Conservation (phyloP, 2,797 vertebrate genomes). For the Brachyalestes nurse region DNA sequence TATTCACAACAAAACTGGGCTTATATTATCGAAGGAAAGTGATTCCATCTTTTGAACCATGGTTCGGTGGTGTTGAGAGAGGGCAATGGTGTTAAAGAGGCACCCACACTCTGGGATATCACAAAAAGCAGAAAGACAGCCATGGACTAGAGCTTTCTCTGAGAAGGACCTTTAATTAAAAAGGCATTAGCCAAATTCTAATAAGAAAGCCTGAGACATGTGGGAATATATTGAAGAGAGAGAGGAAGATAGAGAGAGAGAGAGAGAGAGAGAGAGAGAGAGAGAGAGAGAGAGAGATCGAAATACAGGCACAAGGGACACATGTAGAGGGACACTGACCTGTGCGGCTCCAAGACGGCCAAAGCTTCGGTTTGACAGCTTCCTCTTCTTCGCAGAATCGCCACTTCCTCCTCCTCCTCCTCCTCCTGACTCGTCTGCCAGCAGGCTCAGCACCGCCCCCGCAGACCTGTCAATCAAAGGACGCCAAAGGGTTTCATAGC, state of each 20-base stretch:
- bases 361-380: slow-evolving; percentile 81
- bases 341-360: slow-evolving; percentile 78
- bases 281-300: slow-evolving; percentile 27
- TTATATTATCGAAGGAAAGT: not conserved
- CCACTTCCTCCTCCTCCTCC: slow-evolving; percentile 56
- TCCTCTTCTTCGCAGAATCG: slow-evolving; percentile 86
- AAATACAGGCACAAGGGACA: slow-evolving; percentile 49
- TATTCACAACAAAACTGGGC: not conserved
- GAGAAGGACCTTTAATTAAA: slow-evolving; percentile 2
- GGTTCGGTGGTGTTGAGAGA: slow-evolving; percentile 31
- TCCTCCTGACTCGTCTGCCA: slow-evolving; percentile 81
- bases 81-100: slow-evolving; percentile 61
- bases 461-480: slow-evolving; percentile 82
- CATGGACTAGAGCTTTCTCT: not conserved
- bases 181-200: not conserved
- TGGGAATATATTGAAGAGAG: not conserved
- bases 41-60: not conserved
- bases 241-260: slow-evolving; percentile 57
- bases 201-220: not conserved
- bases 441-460: slow-evolving; percentile 83
- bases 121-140: slow-evolving; percentile 42
- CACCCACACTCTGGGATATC: not conserved
- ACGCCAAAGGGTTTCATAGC: slow-evolving; percentile 69
- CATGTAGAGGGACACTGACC: slow-evolving; percentile 72
- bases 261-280: slow-evolving; percentile 26